Base-by-base conservation (phyloP, 2,888 invertebrate genomes). In the Serrognathus titanus region DNA sequence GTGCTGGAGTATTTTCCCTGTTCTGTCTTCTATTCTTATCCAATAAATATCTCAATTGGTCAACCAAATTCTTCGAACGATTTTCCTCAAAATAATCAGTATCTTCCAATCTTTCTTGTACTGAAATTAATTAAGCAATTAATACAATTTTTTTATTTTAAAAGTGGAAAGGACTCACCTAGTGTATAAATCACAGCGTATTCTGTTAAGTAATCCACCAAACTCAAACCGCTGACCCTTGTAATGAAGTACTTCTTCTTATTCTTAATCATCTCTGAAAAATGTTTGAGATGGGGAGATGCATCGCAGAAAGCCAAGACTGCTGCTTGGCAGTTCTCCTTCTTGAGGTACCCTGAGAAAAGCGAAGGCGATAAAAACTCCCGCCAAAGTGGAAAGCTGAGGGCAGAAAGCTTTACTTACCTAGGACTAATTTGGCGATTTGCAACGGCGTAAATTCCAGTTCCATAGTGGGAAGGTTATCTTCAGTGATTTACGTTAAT, bases 311-410 rank as follows among this genome's bases (percentile, higher is more conserved):
- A 75, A 40, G 68, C 69, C 35, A 70, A 65, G 58, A 73, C 74
- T 10, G 74, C 71, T 3, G 58, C 59, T 35, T 63, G 65, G 58
- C 73, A 75, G 48, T 72, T 69, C 57, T 73, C 67, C 9, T 65
- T 63, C 63, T 73, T 75, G 37, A 78, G 64, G 65, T 78, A 78
- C 37, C 77, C 78, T 78, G 60, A 71, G 69, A 48, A 59, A 35
- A 45, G 24, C n/a, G 10, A 7, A 36, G 35, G 13, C n/a, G 20
- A 41, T 46, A 53, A 55, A 51, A 47, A 35, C 54, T 55, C 57
- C 60, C 60, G 60, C 61, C 59, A 56, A 55, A 54, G 40, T 37
- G 38, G 54, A 52, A 31, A 16, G 3, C 16, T 16, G 16, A 2
- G 2, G 16, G 3, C 16, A 16, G 49, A 24, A n/a, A 12, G 53